Conservation (phyloP, 1,140 invertebrate genomes). For the Monochamus saltuarius region DNA sequence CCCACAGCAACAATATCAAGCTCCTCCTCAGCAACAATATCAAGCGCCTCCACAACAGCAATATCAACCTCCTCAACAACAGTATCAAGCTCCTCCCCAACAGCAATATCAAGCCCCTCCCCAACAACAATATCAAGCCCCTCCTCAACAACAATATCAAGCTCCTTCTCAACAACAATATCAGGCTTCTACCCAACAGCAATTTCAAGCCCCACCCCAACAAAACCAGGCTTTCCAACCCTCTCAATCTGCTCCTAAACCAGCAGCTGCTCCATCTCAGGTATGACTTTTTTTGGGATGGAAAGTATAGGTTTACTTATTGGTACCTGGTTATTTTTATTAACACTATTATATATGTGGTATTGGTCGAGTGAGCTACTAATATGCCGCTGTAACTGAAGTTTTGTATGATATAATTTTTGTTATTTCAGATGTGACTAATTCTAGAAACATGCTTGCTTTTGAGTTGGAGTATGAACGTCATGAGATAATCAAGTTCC, state of each 20-base stretch:
- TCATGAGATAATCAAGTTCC: too few relatives aligned
- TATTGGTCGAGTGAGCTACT: too few relatives aligned
- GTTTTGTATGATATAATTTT: too few relatives aligned
- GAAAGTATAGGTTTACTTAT: too few relatives aligned
- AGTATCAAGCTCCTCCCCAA: conserved; percentile 23
- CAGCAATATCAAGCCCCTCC: conserved; percentile 46
- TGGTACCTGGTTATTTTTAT: too few relatives aligned
- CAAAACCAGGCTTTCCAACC: conserved; percentile 45
- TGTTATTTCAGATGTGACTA: too few relatives aligned
- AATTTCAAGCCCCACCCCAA: conserved; percentile 41
- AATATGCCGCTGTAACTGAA: too few relatives aligned
- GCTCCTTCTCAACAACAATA: conserved; percentile 41
- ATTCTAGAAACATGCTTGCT: too few relatives aligned
- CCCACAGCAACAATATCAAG: conserved; percentile 15
- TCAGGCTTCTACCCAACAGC: conserved; percentile 35
- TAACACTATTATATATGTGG: too few relatives aligned
- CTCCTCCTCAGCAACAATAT: conserved; percentile 15
- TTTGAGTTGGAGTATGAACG: too few relatives aligned
- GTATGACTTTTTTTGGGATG: conserved; percentile 37
- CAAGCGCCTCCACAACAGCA: conserved; percentile 43
- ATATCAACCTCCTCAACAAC: conserved; percentile 34
- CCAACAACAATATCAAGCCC: conserved; percentile 26
- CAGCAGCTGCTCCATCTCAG: conserved; percentile 52
- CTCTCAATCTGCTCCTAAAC: conserved; percentile 48
- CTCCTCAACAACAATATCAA: conserved; percentile 38